Evolutionary conservation across 1,140 invertebrate species (phyloP), one percentile per base, ranked within the genome.

Genomic region (Drosophila biarmipes): DNA sequence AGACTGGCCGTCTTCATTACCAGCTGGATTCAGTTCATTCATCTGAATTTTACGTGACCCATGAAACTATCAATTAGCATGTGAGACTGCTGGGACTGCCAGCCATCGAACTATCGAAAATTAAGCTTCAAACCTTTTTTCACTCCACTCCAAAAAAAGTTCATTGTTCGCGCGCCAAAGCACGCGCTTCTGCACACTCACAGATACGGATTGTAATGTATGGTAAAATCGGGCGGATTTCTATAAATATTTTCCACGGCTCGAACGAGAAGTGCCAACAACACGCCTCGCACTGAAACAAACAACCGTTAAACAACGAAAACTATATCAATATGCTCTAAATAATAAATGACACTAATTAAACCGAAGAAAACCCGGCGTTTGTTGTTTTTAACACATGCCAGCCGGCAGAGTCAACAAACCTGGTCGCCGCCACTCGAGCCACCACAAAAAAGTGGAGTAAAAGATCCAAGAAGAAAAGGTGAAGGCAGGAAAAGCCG

Each of bases 261-360:
- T 79, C 51, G 57, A 81, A 87, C 69, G 61, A 87, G 61, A 79
- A 71, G 31, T 66, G 59, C 55, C 79, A 82, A 78, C 78, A 73
- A 61, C 37, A 73, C 43, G 52, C 63, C 62, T 45, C 52, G 61
- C 40, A 80, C 66, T 73, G 77, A 84, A 84, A 85, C 80, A 84
- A 80, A 86, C 61, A 82, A 87, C 84, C 84, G 84, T 89, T 89
- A 90, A 90, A 80, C 85, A 90, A 90, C 76, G 69, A 85, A 90
- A 90, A 90, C 86, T 80, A 90, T 90, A 90, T 80, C 86, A 90
- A 91, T 80, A 80, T 86, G 90, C 90, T 91, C 90, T 87, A 91
- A 91, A 91, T 91, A 90, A 81, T 91, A 87, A 91, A 91, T 87
- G 81, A 81, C 90, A 91, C 90, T 91, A 91, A 91, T 91, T 91